Evolutionary conservation across 1,140 invertebrate species (phyloP).

Genomic region (Phocides pigmalion): DNA sequence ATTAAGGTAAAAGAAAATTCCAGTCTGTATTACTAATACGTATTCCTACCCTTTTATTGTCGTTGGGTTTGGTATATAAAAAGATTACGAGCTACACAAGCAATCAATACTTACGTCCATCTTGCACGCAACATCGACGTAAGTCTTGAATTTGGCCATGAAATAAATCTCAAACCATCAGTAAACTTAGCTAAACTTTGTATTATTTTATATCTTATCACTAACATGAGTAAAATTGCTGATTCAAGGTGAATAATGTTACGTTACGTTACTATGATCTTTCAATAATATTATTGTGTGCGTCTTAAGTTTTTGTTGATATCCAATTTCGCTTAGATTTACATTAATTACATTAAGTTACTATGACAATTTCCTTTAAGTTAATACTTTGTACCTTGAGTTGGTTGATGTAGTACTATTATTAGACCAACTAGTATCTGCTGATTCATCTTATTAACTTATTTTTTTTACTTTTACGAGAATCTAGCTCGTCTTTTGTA

Average conservation of each 20-base stretch:
- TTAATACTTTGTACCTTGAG: neutral
- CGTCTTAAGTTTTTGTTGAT: neutral
- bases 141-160: neutral
- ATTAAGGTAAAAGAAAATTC: conserved; percentile 53
- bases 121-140: neutral
- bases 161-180: neutral
- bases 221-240: too few relatives aligned
- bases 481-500: too few relatives aligned
- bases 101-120: neutral
- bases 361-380: neutral
- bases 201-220: too few relatives aligned
- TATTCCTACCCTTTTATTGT: neutral
- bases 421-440: neutral
- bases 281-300: neutral
- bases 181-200: too few relatives aligned
- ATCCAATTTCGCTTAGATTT: neutral
- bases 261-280: neutral
- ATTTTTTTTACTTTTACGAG: neutral
- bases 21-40: neutral
- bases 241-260: too few relatives aligned
- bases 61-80: neutral
- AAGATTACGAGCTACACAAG: neutral
- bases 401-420: neutral
- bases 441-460: neutral
- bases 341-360: neutral